These are phyloP conservation scores for Heteromurus nitidus DNA, from an alignment of 2,888 invertebrate species.

Conservation along the genomic window DNA sequence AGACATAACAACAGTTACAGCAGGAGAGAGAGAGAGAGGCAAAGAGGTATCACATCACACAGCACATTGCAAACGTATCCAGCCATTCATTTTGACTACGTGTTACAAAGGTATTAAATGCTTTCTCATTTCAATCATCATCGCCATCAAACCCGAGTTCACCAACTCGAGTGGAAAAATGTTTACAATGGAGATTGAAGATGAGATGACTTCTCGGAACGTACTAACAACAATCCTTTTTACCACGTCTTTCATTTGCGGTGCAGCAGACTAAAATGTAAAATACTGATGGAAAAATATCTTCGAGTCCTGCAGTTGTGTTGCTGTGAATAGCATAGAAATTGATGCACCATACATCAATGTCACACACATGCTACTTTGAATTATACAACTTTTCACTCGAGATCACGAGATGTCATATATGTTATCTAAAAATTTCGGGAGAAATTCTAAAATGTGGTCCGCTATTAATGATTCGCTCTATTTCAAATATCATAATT, in stretches of 20 bases:
- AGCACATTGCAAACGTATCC: background rate
- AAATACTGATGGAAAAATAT: background rate
- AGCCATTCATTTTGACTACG: slow-evolving; percentile 6
- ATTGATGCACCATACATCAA: too few species aligned
- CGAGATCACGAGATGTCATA: too few species aligned
- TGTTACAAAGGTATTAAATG: slow-evolving; percentile 17
- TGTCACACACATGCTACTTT: too few species aligned
- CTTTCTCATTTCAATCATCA: slow-evolving; percentile 18
- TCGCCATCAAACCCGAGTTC: slow-evolving; percentile 25
- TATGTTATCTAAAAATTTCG: too few species aligned
- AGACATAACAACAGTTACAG: slow-evolving; percentile 26
- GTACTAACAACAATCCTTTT: background rate
- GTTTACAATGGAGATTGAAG: slow-evolving; percentile 13
- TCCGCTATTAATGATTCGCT: background rate
- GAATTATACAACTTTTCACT: too few species aligned
- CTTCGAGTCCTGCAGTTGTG: too few species aligned
- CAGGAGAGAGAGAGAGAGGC: slow-evolving; percentile 7
- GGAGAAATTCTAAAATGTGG: too few species aligned
- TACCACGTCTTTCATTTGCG: background rate
- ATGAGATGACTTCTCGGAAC: background rate
- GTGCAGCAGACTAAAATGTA: background rate
- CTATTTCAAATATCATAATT: background rate
- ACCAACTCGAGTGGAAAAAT: slow-evolving; percentile 28
- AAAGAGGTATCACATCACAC: background rate
- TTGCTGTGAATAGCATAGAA: too few species aligned